Percentiles rank a stretch among this genome's conserved stretches.
Conservation (phyloP, 2,888 invertebrate genomes). For the Allophyes oxyacanthae region DNA sequence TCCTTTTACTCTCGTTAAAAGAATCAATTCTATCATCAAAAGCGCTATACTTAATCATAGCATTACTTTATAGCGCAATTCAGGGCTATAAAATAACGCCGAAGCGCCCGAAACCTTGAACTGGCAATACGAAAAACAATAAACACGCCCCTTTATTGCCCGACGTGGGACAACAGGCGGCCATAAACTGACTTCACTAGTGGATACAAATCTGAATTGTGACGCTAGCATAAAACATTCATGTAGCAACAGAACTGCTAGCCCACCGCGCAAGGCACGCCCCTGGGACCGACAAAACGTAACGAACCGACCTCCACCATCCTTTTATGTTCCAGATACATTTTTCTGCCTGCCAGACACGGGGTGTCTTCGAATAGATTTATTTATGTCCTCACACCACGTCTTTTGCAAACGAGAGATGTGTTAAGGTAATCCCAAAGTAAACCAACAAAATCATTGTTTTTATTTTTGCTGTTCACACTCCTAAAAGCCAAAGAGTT, state of each 20-base stretch:
- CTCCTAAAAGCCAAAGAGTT: slow-evolving; percentile 45
- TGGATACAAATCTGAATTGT: slow-evolving; percentile 85
- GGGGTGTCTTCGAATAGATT: slow-evolving; percentile 78
- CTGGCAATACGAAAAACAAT: slow-evolving; percentile 74
- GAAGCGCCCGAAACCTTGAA: slow-evolving; percentile 64
- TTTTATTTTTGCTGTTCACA: slow-evolving; percentile 23
- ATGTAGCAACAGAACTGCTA: slow-evolving; percentile 72
- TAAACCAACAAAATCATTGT: slow-evolving; percentile 26
- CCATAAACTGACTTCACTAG: slow-evolving; percentile 75
- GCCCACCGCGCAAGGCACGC: slow-evolving; percentile 72
- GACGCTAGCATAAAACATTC: slow-evolving; percentile 84
- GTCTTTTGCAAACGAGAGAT: slow-evolving; percentile 31
- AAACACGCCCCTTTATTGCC: slow-evolving; percentile 74
- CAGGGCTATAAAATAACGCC: slow-evolving; percentile 56
- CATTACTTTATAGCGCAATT: slow-evolving; percentile 49
- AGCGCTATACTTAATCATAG: slow-evolving; percentile 36
- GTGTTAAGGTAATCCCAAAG: slow-evolving; percentile 15
- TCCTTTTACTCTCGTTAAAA: too few species aligned
- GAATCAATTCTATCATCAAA: slow-evolving; percentile 1
- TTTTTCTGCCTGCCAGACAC: slow-evolving; percentile 78
- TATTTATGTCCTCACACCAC: slow-evolving; percentile 78
- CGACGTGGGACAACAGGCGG: slow-evolving; percentile 68
- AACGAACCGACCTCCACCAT: slow-evolving; percentile 83
- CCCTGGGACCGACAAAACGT: slow-evolving; percentile 86
- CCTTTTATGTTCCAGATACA: slow-evolving; percentile 84